Base-by-base conservation (phyloP, 2,888 invertebrate species). In the Pristionchus japonicus region DNA sequence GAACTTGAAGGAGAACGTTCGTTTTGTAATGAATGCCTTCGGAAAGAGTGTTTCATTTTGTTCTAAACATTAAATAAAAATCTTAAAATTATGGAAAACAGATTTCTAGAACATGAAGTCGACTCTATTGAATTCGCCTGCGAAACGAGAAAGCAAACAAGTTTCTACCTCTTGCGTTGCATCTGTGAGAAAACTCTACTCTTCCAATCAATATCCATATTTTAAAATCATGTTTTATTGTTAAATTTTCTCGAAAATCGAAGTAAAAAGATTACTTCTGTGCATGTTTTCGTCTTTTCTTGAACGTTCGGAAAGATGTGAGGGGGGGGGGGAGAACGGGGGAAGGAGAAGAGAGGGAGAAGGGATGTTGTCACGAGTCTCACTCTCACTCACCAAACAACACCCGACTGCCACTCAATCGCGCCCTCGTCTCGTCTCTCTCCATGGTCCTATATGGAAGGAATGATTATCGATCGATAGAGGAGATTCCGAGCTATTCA, bases 351-450 rank as follows among this genome's bases (percentile, higher is more conserved):
- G 77, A 43, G n/a, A 31, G 40, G 49, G 43, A 27, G 27, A 27
- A 27, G 40, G 74, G 52, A 34, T 49, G 82, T 52, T 82, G 82
- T 82, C 82, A 82, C 82, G 82, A 82, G 82, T 82, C 13, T 20
- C 82, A n/a, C n/a, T n/a, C 17, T 47, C 82, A 49, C 82, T 31
- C 47, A 23, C 27, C 52, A 82, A 82, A 82, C 82, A 82, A 82
- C 49, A 47, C 13, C 31, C 52, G 82, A 82, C 27, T 82, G 17
- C 2, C 9, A 23, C 13, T 17, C 31, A 34, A 31, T 17, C 82
- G 47, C 82, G 52, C 27, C 47, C 31, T 17, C n/a, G 15, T 17
- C 34, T 20, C 15, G 3, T 31, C 52, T 52, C 82, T 27, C 49
- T 17, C 82, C 27, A 11, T 27, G 1, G 13, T 15, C 27, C 49